A percentile compares a stretch with the other conserved stretches of the same genome.
These are phyloP conservation scores for Mionectes olivaceus DNA, from an alignment of 2,797 vertebrate species.

Conservation along the genomic window DNA sequence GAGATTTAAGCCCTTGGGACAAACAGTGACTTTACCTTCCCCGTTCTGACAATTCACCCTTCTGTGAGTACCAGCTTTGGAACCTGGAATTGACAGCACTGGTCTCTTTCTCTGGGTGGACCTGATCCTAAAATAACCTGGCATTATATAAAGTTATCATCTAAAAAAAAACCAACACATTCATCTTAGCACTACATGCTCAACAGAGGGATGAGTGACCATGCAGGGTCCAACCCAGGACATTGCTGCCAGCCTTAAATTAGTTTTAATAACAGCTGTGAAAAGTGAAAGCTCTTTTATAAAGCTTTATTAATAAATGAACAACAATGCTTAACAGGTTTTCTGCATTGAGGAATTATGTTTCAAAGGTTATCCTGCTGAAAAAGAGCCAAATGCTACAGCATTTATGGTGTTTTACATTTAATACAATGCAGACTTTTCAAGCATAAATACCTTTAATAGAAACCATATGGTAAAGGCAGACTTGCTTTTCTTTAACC, in stretches of 20 bases:
- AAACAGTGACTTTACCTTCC: not conserved
- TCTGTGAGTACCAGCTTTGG: not conserved
- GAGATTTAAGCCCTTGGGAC: not conserved
- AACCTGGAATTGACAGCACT: not conserved
- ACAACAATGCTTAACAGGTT: slow-evolving; percentile 24
- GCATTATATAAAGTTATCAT: not conserved
- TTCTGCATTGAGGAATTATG: not conserved
- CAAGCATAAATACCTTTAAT: slow-evolving; percentile 48
- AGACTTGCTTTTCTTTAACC: slow-evolving; percentile 4
- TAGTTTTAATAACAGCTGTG: not conserved
- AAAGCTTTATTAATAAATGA: slow-evolving; percentile 30
- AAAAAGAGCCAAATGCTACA: slow-evolving; percentile 40
- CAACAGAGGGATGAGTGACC: not conserved
- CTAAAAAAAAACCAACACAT: not conserved
- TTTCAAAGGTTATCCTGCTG: slow-evolving; percentile 53
- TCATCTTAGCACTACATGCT: not conserved
- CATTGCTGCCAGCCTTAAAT: not conserved
- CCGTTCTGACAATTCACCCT: not conserved
- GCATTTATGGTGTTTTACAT: slow-evolving; percentile 17
- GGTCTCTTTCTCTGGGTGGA: not conserved
- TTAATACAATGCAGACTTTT: slow-evolving; percentile 42
- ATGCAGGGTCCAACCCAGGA: not conserved
- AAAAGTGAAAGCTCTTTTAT: slow-evolving; percentile 17
- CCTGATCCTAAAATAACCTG: not conserved
- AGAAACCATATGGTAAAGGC: slow-evolving; percentile 30